Percentiles rank a stretch among this genome's conserved stretches.
Conservation (phyloP, 2,113 vertebrate genomes). For the Rhombomys opimus region DNA sequence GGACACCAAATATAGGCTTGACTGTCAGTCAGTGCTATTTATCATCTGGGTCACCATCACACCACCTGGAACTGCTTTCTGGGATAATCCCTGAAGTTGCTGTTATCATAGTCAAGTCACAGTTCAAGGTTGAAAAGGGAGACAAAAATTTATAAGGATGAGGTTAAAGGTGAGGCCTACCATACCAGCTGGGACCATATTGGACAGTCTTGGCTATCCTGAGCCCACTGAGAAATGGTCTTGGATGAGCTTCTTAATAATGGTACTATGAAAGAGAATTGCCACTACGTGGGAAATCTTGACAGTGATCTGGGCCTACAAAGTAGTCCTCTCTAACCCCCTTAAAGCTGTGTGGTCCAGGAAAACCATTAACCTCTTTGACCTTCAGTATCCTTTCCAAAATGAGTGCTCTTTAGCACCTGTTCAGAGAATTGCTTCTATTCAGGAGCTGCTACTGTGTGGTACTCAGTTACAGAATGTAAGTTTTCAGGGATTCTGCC, state of each 20-base stretch:
- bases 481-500: background rate
- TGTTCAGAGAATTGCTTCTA: background rate
- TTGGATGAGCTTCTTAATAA: background rate
- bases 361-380: background rate
- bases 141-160: background rate
- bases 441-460: background rate
- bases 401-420: background rate
- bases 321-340: background rate
- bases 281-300: rapidly evolving
- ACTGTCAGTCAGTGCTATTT: conserved; percentile 56
- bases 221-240: background rate
- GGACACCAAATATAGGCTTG: conserved; percentile 71
- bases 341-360: background rate
- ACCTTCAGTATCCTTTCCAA: background rate
- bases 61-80: conserved; percentile 41
- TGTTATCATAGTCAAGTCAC: background rate
- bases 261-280: background rate
- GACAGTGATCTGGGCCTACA: background rate
- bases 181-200: background rate
- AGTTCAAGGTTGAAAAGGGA: background rate
- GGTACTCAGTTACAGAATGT: background rate
- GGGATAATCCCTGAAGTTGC: background rate
- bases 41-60: conserved; percentile 49
- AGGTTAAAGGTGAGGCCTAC: background rate
- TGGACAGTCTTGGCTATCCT: background rate